A percentile compares a stretch with the other conserved stretches of the same genome.
phyloP scores from a whole-genome alignment of 2,888 invertebrate species.

The Lissonota sp. region DNA sequence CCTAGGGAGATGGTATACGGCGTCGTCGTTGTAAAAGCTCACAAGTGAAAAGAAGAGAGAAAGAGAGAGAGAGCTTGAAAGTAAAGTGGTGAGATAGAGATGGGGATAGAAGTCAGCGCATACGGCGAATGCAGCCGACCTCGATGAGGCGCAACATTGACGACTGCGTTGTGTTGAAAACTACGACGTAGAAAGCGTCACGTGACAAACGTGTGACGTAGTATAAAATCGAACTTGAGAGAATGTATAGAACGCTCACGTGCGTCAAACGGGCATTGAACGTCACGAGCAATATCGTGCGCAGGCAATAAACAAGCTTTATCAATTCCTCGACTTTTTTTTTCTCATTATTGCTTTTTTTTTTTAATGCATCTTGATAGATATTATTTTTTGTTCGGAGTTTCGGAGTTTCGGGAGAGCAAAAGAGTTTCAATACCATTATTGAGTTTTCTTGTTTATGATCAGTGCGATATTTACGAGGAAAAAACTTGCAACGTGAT shows the following conservation, averaged over 20 bases:
- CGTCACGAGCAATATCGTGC: slow-evolving; percentile 47
- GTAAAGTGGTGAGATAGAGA: slow-evolving; percentile 23
- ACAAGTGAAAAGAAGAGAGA: too few species aligned
- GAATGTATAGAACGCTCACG: slow-evolving; percentile 42
- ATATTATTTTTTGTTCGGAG: too few species aligned
- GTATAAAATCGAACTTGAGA: slow-evolving; percentile 44
- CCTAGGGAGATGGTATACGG: slow-evolving; percentile 21
- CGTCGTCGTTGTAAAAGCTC: slow-evolving; percentile 18
- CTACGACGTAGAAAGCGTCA: slow-evolving; percentile 63
- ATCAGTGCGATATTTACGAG: too few species aligned
- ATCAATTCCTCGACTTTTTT: too few species aligned
- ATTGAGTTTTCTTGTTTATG: too few species aligned
- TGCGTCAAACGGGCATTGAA: slow-evolving; percentile 39
- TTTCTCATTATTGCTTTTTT: too few species aligned
- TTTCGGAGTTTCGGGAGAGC: too few species aligned
- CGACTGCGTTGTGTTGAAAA: slow-evolving; percentile 33
- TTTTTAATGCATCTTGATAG: too few species aligned
- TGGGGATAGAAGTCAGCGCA: slow-evolving; percentile 23
- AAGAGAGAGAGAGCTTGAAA: too few species aligned
- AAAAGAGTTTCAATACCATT: too few species aligned
- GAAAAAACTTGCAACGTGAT: too few species aligned
- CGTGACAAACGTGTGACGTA: slow-evolving; percentile 63
- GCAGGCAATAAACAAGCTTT: not conserved
- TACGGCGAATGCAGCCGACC: slow-evolving; percentile 47
- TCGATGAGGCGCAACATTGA: slow-evolving; percentile 41